phyloP scores from a whole-genome alignment of 1,140 invertebrate genomes.

The Notospermus geniculatus region DNA sequence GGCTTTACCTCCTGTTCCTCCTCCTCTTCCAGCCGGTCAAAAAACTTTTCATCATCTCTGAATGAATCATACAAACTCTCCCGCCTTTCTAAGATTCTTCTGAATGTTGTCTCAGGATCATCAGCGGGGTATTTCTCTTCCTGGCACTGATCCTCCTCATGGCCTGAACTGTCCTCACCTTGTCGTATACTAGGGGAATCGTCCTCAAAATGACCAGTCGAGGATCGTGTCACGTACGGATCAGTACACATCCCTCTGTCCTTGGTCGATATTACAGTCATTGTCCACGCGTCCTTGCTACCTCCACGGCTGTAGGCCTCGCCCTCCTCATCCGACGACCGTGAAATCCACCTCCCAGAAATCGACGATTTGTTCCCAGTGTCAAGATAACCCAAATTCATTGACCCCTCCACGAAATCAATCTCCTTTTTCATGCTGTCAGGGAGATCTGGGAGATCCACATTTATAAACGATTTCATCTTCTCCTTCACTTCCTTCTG shows the following conservation, averaged over 20 bases:
- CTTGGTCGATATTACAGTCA: not conserved
- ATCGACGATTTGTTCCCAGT: not conserved
- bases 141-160: too few species aligned
- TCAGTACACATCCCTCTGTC: not conserved
- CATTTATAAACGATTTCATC: constrained; percentile 29
- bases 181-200: too few species aligned
- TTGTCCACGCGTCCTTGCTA: not conserved
- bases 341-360: not conserved
- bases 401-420: not conserved
- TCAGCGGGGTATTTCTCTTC: too few species aligned
- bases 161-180: too few species aligned
- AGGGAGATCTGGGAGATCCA: not conserved
- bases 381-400: not conserved
- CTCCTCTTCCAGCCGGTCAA: too few species aligned
- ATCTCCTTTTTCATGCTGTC: constrained; percentile 2
- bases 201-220: not conserved
- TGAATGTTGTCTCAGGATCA: too few species aligned
- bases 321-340: not conserved
- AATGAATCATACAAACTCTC: too few species aligned
- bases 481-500: constrained; percentile 52
- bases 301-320: not conserved
- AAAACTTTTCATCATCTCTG: too few species aligned
- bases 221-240: not conserved
- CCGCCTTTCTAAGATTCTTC: too few species aligned
- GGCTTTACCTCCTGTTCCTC: too few species aligned